These are phyloP conservation scores for Aphidius ervi DNA, from an alignment of 1,140 invertebrate species.

Conservation along the genomic window DNA sequence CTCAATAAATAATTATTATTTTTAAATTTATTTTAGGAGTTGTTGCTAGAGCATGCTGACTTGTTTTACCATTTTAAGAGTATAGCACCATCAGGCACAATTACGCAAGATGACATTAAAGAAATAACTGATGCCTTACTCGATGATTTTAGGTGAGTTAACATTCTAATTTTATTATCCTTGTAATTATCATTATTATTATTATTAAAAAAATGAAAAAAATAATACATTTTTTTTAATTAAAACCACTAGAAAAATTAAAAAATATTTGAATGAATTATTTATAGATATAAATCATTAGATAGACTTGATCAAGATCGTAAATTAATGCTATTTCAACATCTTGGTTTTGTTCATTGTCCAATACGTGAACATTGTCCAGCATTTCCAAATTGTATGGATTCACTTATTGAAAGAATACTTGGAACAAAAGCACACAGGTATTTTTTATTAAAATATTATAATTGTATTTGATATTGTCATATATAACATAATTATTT, in stretches of 20 bases:
- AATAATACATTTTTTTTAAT: not conserved
- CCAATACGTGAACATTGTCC: constrained; percentile 92
- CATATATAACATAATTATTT: constrained; percentile 8
- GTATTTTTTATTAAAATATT: constrained; percentile 35
- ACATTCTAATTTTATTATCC: constrained; percentile 14
- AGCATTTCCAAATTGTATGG: constrained; percentile 85
- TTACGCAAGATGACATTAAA: constrained; percentile 91
- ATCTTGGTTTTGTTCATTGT: constrained; percentile 93
- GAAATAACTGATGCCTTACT: constrained; percentile 89
- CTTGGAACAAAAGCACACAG: constrained; percentile 68
- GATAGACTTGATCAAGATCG: constrained; percentile 91
- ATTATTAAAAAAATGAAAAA: not conserved
- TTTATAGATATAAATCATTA: constrained; percentile 80
- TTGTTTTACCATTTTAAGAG: constrained; percentile 92
- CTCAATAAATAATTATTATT: not conserved
- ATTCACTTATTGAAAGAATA: constrained; percentile 75
- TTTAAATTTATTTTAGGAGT: constrained; percentile 61
- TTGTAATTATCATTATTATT: constrained; percentile 1
- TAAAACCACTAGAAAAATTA: constrained; percentile 6
- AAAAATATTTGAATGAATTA: constrained; percentile 20
- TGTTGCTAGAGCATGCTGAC: constrained; percentile 89
- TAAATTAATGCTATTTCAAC: constrained; percentile 90
- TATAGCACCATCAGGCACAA: constrained; percentile 81
- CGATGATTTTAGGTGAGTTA: constrained; percentile 77
- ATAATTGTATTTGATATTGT: constrained; percentile 7